phyloP scores from a whole-genome alignment of 2,113 vertebrate genomes.

The Boulengeromyrus knoepffleri region DNA sequence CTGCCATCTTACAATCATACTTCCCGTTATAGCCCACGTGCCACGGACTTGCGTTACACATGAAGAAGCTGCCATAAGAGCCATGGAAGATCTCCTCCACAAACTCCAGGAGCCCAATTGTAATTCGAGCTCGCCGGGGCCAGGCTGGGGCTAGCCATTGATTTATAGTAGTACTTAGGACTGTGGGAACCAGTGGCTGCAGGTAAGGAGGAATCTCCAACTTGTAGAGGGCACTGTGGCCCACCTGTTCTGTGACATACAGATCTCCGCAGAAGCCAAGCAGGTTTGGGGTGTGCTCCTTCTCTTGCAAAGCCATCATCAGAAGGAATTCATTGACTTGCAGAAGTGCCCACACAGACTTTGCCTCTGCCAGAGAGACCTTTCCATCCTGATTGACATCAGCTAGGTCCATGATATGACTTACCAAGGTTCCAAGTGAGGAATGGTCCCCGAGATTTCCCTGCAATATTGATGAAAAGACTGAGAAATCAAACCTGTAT shows the following conservation, averaged over 20 bases:
- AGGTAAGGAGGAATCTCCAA: slow-evolving; percentile 68
- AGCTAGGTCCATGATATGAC: slow-evolving; percentile 72
- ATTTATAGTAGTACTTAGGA: slow-evolving; percentile 66
- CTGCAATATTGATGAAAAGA: slow-evolving; percentile 48
- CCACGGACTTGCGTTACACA: slow-evolving; percentile 77
- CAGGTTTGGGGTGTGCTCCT: slow-evolving; percentile 78
- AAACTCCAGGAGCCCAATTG: slow-evolving; percentile 89
- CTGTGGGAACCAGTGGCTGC: slow-evolving; percentile 66
- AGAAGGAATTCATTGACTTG: slow-evolving; percentile 87
- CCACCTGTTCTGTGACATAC: slow-evolving; percentile 77
- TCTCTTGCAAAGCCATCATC: slow-evolving; percentile 80
- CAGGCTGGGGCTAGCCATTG: slow-evolving; percentile 88
- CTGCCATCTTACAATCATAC: slow-evolving; percentile 88
- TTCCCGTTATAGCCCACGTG: slow-evolving; percentile 82
- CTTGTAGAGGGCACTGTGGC: slow-evolving; percentile 70
- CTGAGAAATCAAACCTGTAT: not conserved
- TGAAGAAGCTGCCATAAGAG: slow-evolving; percentile 82
- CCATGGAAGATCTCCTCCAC: slow-evolving; percentile 96
- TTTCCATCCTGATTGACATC: slow-evolving; percentile 82
- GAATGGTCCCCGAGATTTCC: slow-evolving; percentile 81
- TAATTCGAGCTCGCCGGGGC: slow-evolving; percentile 82
- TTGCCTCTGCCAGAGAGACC: slow-evolving; percentile 89
- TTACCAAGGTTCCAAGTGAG: slow-evolving; percentile 70
- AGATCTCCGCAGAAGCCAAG: slow-evolving; percentile 88
- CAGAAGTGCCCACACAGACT: slow-evolving; percentile 89